These are phyloP conservation scores for Mechanitis mazaeus DNA, from an alignment of 2,888 invertebrate species.

Conservation along the genomic window DNA sequence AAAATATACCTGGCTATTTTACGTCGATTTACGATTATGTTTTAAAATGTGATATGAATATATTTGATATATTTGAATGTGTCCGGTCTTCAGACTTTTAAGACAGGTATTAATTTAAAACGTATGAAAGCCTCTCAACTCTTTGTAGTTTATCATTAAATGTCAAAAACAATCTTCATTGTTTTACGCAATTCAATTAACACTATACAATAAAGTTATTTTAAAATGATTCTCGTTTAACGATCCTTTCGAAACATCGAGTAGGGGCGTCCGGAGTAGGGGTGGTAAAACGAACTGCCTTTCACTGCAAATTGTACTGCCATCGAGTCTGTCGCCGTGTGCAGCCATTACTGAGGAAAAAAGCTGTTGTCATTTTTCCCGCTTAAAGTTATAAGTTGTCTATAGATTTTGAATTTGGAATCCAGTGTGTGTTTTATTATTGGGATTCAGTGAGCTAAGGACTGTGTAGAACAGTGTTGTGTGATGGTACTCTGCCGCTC, in stretches of 20 bases:
- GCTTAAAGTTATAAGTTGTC: constrained; percentile 34
- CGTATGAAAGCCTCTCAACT: too few relatives aligned
- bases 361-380: constrained; percentile 36
- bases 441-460: constrained; percentile 42
- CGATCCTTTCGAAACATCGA: constrained; percentile 67
- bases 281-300: constrained; percentile 69
- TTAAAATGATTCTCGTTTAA: constrained; percentile 50
- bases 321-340: constrained; percentile 53
- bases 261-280: constrained; percentile 67
- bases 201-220: constrained; percentile 44
- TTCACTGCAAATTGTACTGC: constrained; percentile 57
- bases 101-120: too few relatives aligned
- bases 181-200: constrained; percentile 59
- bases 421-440: constrained; percentile 44
- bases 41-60: too few relatives aligned
- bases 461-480: constrained; percentile 46
- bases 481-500: constrained; percentile 71
- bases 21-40: too few relatives aligned
- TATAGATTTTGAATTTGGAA: constrained; percentile 25
- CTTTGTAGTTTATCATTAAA: not conserved
- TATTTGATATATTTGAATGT: too few relatives aligned
- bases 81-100: too few relatives aligned
- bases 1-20: too few relatives aligned
- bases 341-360: constrained; percentile 47
- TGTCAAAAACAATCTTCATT: constrained; percentile 29